Conservation (phyloP, 2,888 invertebrate species). For the Synanthedon vespiformis region DNA sequence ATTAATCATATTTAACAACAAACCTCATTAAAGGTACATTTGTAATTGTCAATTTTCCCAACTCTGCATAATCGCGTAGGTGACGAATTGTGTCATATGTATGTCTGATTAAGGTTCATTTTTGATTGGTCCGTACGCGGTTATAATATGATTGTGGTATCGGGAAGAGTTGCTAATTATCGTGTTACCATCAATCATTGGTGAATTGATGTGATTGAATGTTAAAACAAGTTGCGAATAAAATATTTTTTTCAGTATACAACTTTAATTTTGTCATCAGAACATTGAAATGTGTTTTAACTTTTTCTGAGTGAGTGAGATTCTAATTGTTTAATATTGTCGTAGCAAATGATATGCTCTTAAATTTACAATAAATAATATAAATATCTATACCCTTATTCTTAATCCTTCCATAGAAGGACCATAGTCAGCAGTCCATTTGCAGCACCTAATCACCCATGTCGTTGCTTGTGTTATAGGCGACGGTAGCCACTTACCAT, state of each 20-base stretch:
- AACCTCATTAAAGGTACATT: conserved; percentile 60
- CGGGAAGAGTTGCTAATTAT: conserved; percentile 48
- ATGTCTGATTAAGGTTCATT: neutral
- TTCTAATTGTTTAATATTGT: too few relatives aligned
- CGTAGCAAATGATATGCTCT: too few relatives aligned
- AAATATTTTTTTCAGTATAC: neutral
- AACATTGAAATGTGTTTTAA: too few relatives aligned
- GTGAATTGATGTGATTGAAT: conserved; percentile 8
- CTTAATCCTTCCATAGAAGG: too few relatives aligned
- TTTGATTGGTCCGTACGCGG: neutral
- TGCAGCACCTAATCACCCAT: too few relatives aligned
- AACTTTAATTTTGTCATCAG: too few relatives aligned
- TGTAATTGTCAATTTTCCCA: conserved; percentile 53
- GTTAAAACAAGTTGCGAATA: conserved; percentile 1
- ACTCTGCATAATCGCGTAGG: neutral
- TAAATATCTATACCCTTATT: too few relatives aligned
- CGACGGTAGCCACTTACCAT: too few relatives aligned
- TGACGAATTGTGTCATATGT: neutral
- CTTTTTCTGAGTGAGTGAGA: too few relatives aligned
- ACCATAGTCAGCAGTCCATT: too few relatives aligned
- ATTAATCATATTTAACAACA: conserved; percentile 58
- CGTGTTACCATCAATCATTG: conserved; percentile 49
- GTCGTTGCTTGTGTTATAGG: too few relatives aligned
- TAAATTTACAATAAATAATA: too few relatives aligned
- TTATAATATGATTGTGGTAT: conserved; percentile 26